Evolutionary conservation across 2,797 vertebrate genomes (phyloP), one percentile per base, ranked within the genome.

Genomic region (Momotus momota): DNA sequence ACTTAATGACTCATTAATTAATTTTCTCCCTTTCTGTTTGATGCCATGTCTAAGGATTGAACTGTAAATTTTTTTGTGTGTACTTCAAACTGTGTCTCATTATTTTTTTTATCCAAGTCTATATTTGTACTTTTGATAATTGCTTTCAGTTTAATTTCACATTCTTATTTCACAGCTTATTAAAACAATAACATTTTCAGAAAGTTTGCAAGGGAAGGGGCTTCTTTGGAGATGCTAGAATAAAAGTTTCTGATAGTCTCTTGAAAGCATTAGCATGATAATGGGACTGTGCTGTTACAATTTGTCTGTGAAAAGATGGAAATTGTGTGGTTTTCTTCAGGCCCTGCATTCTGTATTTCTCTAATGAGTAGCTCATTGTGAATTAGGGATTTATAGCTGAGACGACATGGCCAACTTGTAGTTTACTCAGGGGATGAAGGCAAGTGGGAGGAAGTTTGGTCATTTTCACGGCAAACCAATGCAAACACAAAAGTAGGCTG

Each of bases 1-100:
- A 45, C 52, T 54, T 90, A 90, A 78, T 73, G 66, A 83, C 46
- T 91, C 43, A 65, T 65, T 88, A 85, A 73, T 91, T 67, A 71
- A 83, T 90, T 93, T 91, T 72, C 40, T 88, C 71, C 26, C 25
- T 82, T 95, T 85, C 61, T 91, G 20, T 78, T 94, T 51, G 55
- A 19, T 83, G 33, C n/a, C 7, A 8, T 69, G n/a, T 58, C 49
- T 87, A 35, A 85, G 54, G 73, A 69, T 43, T 87, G 46, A 93
- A 58, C 55, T 78, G 51, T 79, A 35, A 25, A 3, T 7, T 29
- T 41, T 48, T 70, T 51, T 75, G 78, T 5, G 21, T 58, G 6
- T 57, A 7, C 46, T 78, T 90, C 38, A 54, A 49, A 41, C 45
- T 71, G 11, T 41, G 7, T 73, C 27, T 81, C 58, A 75, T 95